Evolutionary conservation across 2,888 invertebrate species (phyloP).

Genomic region (Oegoconia quadripuncta): DNA sequence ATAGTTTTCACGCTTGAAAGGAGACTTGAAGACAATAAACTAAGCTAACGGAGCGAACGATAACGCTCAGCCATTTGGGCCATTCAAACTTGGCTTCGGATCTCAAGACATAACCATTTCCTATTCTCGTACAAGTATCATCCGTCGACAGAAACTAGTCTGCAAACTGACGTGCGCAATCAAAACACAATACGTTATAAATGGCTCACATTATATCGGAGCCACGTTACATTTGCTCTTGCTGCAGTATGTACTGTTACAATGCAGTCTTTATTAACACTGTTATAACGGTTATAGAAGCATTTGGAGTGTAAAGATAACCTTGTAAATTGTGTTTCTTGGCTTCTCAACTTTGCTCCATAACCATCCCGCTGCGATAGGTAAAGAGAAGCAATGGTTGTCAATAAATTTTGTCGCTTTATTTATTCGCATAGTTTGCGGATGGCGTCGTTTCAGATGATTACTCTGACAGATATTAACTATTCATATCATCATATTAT

Average conservation of each 20-base stretch:
- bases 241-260: not conserved
- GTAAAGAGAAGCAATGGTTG: conserved; percentile 54
- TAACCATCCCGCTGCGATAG: conserved; percentile 62
- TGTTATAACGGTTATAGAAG: not conserved
- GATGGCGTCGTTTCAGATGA: conserved; percentile 30
- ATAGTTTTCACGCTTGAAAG: conserved; percentile 42
- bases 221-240: conserved; percentile 23
- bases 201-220: conserved; percentile 57
- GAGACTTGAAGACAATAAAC: conserved; percentile 54
- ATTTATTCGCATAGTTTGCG: conserved; percentile 40
- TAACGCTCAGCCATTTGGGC: conserved; percentile 50
- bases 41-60: conserved; percentile 48
- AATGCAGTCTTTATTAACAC: conserved; percentile 2
- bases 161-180: conserved; percentile 63
- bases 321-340: conserved; percentile 31
- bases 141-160: conserved; percentile 58
- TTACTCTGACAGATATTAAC: conserved; percentile 35
- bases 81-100: conserved; percentile 58
- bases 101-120: conserved; percentile 67
- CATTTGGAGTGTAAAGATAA: conserved; percentile 13
- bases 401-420: conserved; percentile 48
- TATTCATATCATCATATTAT: too few species aligned
- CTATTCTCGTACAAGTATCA: conserved; percentile 53
- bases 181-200: conserved; percentile 77
- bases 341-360: conserved; percentile 56